phyloP scores from a whole-genome alignment of 2,797 vertebrate species.

The Tragopan temminckii region DNA sequence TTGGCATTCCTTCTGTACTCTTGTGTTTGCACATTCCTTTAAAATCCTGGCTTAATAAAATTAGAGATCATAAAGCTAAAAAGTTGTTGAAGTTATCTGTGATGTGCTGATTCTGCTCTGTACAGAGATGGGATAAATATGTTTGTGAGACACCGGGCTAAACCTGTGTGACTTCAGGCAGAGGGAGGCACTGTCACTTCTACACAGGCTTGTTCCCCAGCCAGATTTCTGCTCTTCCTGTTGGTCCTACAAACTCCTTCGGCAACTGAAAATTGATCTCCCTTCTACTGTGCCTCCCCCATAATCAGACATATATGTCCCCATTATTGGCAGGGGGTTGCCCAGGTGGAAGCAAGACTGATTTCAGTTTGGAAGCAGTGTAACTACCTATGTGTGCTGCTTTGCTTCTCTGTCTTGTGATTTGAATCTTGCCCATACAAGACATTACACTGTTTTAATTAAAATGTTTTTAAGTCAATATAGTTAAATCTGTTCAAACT shows the following conservation, averaged over 20 bases:
- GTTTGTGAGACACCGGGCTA: rapidly evolving
- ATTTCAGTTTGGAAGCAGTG: neutral
- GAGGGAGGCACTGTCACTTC: neutral
- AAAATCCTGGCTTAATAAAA: neutral
- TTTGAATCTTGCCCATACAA: neutral
- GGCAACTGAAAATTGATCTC: neutral
- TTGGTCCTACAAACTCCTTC: neutral
- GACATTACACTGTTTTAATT: conserved; percentile 33
- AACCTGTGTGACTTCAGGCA: rapidly evolving
- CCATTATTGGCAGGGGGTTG: neutral
- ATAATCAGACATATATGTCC: neutral
- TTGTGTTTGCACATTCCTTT: neutral
- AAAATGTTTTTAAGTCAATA: conserved; percentile 57
- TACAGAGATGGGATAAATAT: neutral
- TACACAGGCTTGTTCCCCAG: neutral
- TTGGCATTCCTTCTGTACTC: neutral
- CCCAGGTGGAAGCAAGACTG: neutral
- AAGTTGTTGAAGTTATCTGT: neutral
- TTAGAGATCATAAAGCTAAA: neutral
- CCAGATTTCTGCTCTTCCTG: neutral
- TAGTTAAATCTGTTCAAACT: conserved; percentile 44
- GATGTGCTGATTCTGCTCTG: rapidly evolving
- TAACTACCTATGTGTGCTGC: neutral
- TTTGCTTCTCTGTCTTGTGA: neutral
- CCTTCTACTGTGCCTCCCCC: neutral